Evolutionary conservation across 2,797 vertebrate species (phyloP).

Genomic region (Basileuterus tristriatus): DNA sequence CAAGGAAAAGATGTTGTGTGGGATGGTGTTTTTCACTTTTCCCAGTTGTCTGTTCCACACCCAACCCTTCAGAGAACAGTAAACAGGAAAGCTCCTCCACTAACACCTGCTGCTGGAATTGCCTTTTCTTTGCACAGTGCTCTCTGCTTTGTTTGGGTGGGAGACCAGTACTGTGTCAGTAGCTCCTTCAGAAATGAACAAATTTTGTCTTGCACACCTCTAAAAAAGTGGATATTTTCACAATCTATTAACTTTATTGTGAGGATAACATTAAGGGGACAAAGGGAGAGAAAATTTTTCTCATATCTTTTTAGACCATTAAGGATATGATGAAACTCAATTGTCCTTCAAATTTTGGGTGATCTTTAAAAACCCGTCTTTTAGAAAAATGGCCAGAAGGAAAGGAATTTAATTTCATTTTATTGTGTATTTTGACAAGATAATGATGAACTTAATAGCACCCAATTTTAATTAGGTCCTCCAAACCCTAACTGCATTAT

Average conservation of each 20-base stretch:
- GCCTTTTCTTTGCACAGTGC: neutral
- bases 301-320: neutral
- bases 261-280: neutral
- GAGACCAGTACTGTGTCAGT: neutral
- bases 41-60: neutral
- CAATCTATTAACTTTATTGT: neutral
- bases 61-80: neutral
- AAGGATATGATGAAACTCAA: neutral
- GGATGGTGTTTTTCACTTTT: neutral
- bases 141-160: neutral
- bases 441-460: neutral
- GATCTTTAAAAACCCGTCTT: neutral
- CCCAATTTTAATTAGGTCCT: neutral
- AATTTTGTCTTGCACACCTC: rapidly evolving
- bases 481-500: neutral
- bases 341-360: conserved; percentile 2
- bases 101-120: neutral
- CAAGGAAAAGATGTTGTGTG: neutral
- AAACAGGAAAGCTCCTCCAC: neutral
- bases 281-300: neutral
- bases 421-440: conserved; percentile 32
- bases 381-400: neutral
- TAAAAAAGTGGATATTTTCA: neutral
- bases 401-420: neutral
- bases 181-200: neutral